Percentiles rank a stretch among this genome's conserved stretches.
Conservation (phyloP, 2,888 invertebrate species). For the Agonopterix subpropinquella region DNA sequence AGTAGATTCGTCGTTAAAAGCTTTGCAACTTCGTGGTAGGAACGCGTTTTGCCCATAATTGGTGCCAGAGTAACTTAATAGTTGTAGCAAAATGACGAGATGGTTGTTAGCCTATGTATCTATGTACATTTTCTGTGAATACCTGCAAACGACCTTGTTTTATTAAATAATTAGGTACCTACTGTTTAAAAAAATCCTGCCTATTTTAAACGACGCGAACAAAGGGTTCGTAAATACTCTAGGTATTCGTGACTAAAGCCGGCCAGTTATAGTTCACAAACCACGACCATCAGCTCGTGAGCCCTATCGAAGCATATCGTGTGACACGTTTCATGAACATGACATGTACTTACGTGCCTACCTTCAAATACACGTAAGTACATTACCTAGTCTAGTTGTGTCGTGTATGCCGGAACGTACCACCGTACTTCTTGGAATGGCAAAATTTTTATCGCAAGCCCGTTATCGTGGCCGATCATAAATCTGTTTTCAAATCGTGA, state of each 20-base stretch:
- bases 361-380: neutral
- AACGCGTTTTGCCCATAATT: too few species aligned
- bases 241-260: conserved; percentile 2
- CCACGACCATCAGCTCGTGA: conserved; percentile 2
- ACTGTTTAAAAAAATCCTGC: too few species aligned
- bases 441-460: conserved; percentile 70
- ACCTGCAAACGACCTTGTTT: too few species aligned
- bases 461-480: conserved; percentile 74
- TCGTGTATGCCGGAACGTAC: conserved; percentile 17
- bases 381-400: neutral
- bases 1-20: too few species aligned
- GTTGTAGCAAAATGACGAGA: too few species aligned
- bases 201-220: too few species aligned
- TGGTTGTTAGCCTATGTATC: too few species aligned
- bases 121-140: too few species aligned
- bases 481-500: conserved; percentile 74
- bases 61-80: too few species aligned
- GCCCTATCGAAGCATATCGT: neutral
- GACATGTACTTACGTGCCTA: conserved; percentile 13
- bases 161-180: too few species aligned
- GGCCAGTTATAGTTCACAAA: neutral
- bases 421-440: conserved; percentile 48
- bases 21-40: too few species aligned
- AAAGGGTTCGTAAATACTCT: neutral
- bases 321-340: conserved; percentile 4